These are phyloP conservation scores for Gallirallus australis DNA, from an alignment of 2,797 vertebrate genomes.

Conservation along the genomic window DNA sequence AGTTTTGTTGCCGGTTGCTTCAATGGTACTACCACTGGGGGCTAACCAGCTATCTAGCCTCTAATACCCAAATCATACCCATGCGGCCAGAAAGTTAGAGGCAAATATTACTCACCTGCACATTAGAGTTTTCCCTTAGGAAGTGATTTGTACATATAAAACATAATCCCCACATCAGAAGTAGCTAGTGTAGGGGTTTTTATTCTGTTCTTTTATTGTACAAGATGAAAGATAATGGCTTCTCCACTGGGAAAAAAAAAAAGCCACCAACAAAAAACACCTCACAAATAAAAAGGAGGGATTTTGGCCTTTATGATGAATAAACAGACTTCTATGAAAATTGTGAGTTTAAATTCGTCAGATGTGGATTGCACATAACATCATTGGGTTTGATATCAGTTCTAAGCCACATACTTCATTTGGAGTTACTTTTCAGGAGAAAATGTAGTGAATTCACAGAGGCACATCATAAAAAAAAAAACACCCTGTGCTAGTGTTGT, in stretches of 20 bases:
- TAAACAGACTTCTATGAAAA: slow-evolving; percentile 4
- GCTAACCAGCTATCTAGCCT: neutral
- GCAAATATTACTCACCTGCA: neutral
- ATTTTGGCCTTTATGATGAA: slow-evolving; percentile 8
- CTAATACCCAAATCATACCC: neutral
- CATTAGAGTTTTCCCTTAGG: neutral
- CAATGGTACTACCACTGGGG: neutral
- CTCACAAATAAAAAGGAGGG: neutral
- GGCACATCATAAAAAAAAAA: neutral
- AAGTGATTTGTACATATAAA: neutral
- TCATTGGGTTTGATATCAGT: neutral
- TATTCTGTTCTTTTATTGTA: neutral
- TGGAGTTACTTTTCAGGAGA: slow-evolving; percentile 5
- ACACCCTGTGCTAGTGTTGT: neutral
- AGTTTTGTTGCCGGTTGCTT: slow-evolving; percentile 57
- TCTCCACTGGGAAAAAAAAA: neutral
- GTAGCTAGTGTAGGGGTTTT: neutral
- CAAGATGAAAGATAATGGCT: slow-evolving; percentile 32
- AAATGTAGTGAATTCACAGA: slow-evolving; percentile 1
- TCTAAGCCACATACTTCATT: neutral
- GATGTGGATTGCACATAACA: neutral
- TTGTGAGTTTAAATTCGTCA: neutral
- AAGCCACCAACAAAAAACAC: too few species aligned
- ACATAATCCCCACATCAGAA: slow-evolving; percentile 22
- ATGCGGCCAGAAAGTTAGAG: slow-evolving; percentile 54